Base-by-base conservation (phyloP, 2,888 invertebrate species). In the Pelosia muscerda region DNA sequence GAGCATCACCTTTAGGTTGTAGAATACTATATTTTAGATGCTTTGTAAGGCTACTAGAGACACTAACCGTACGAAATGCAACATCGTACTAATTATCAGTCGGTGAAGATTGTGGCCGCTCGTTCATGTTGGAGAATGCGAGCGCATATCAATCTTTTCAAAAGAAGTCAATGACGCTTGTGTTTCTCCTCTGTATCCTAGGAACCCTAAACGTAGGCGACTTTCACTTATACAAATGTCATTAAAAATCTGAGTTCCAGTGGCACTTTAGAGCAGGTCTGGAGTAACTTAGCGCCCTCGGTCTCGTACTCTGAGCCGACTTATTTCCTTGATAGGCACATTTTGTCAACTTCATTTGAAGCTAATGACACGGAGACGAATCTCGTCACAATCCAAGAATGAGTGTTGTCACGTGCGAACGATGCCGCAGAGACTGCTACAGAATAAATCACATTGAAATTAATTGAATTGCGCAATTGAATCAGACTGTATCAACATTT, bases 261-360 rank as follows among this genome's bases (percentile, higher is more conserved):
- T 0, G 13, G 22, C n/a, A 11, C 22, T 58, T 26, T 31, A 28
- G 31, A 22, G 22, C 31, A 31, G 31, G 5, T 19, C 49, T 49
- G n/a, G 9, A 49, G 49, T 8, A 49, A 49, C 8, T n/a, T 49
- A 49, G 49, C 19, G 49, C n/a, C 49, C 2, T 58, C 31, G 22
- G 22, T 13, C 19, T 9, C n/a, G 28, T 13, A 6, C 58, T 31
- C 26, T 31, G 11, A 1, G 31, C 11, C 58, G 31, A 58, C 58
- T 31, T 34, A 31, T 59, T 59, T 59, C 34, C 58, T 23, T 34
- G 23, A 34, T 15, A 58, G 49, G 49, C 49, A 49, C 49, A 49
- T 49, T 49, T 49, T 34, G 15, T 34, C 58, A 13, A 13, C 22
- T 59, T 59, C 34, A 6, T 23, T 59, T 22, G 34, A 23, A 34